Evolutionary conservation across 2,797 vertebrate species (phyloP), one percentile per base, ranked within the genome.

Genomic region (Schizopygopsis malacanthus): DNA sequence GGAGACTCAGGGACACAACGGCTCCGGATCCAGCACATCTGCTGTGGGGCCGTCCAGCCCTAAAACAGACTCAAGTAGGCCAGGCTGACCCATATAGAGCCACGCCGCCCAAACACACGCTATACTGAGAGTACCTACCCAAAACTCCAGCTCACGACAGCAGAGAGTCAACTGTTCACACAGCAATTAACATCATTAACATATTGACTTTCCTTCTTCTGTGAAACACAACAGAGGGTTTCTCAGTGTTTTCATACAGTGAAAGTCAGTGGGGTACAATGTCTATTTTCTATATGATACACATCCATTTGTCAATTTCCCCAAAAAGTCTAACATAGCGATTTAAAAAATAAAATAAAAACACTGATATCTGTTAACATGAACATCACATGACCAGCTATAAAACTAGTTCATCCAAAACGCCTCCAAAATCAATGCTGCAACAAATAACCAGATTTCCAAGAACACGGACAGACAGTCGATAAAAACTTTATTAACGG

Each of bases 11-110:
- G 86, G 89, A 84, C 50, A 50, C 67, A 28, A 25, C 73, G 85
- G 72, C 82, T 86, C 63, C 77, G 61, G 80, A 85, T 69, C 52
- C 78, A 78, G 69, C 71, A 83, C 85, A 89, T 90, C 89, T 87
- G 86, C 73, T 73, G 70, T 4, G 70, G 59, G 75, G 41, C 61
- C 79, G 75, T 85, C 86, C 84, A 84, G 76, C 52, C 85, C 59
- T 80, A 54, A 70, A 85, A 81, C 83, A 79, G 86, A 71, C 71
- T 65, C 85, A 94, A 92, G 87, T 92, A 92, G 92, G 93, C 79
- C 92, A 92, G 67, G 81, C 87, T 91, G 91, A 88, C 92, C 91
- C 90, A 93, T 84, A 92, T 94, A 92, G 82, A 85, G 70, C 69
- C 82, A 9, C 80, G 41, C 82, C 47, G 39, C 71, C 15, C 72